Evolutionary conservation across 2,888 invertebrate genomes (phyloP), one percentile per base, ranked within the genome.

Genomic region (Napeogenes sylphis): DNA sequence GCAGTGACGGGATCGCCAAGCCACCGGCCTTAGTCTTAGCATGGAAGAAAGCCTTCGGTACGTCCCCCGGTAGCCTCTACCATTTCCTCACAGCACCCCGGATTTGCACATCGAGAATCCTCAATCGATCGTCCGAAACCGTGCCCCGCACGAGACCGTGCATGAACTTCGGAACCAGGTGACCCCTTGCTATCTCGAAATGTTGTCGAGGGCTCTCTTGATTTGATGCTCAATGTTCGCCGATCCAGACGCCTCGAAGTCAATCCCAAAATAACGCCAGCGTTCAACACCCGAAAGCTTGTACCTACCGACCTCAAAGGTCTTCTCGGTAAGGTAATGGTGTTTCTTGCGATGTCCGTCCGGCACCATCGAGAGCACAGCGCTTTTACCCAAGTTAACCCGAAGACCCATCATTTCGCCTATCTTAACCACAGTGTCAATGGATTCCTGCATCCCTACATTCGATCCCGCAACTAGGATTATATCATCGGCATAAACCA

Each of bases 101-200:
- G 45, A 83, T 71, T 45, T 73, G 65, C 0, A 72, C 51, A 62
- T 87, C 84, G 30, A 78, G 64, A 47, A 72, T 68, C 3, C 71
- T 66, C 0, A 86, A 67, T 45, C 71, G 67, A 1, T 69, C 68
- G 35, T 71, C 70, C 67, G 68, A 55, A 6, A 72, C 59, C 12
- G 70, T 71, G 2, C 76, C 81, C 3, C 83, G 56, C 55, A 77
- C 78, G 12, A 86, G 55, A 6, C 70, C 63, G 64, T 85, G 83
- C 54, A 77, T 66, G 65, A 77, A 78, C 54, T 38, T 35, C 12
- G 83, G 84, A n/a, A 86, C 67, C 45, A 86, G 72, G 71, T 81
- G 74, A 3, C 64, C 71, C 64, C 80, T 69, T 54, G 85, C 65
- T 0, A 81, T 35, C 42, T 58, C 53, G 59, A 32, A 54, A 59